These are phyloP conservation scores for Lamprotornis superbus DNA, from an alignment of 2,113 vertebrate species.

Conservation along the genomic window DNA sequence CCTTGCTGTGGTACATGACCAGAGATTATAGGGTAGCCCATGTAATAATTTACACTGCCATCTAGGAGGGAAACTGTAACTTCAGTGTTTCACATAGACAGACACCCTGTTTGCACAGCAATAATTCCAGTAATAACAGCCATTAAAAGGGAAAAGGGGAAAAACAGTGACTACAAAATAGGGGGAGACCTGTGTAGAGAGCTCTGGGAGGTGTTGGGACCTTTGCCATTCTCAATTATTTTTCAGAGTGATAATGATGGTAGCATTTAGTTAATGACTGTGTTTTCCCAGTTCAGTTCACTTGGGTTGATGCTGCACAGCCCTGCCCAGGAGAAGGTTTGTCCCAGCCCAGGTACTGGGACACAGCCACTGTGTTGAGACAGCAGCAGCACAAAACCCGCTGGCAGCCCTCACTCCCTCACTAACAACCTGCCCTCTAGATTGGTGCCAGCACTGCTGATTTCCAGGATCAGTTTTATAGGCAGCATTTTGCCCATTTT, in stretches of 20 bases:
- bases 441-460: background rate
- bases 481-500: background rate
- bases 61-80: slow-evolving; percentile 20
- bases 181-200: background rate
- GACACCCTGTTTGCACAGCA: background rate
- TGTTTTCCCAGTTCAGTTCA: background rate
- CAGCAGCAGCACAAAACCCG: background rate
- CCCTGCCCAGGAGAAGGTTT: background rate
- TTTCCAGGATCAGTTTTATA: background rate
- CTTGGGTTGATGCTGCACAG: background rate
- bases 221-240: slow-evolving; percentile 1
- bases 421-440: background rate
- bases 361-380: background rate
- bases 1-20: slow-evolving; percentile 25
- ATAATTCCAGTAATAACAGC: slow-evolving; percentile 18
- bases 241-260: background rate
- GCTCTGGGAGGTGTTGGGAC: background rate
- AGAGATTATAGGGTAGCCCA: slow-evolving; percentile 46
- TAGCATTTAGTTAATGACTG: background rate
- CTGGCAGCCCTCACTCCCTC: background rate
- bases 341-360: background rate
- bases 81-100: background rate
- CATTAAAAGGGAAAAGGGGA: background rate
- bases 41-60: slow-evolving; percentile 41
- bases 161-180: background rate